A percentile compares a stretch with the other conserved stretches of the same genome.
Evolutionary conservation across 2,797 vertebrate genomes (phyloP).

Genomic region (Gymnothorax javanicus): DNA sequence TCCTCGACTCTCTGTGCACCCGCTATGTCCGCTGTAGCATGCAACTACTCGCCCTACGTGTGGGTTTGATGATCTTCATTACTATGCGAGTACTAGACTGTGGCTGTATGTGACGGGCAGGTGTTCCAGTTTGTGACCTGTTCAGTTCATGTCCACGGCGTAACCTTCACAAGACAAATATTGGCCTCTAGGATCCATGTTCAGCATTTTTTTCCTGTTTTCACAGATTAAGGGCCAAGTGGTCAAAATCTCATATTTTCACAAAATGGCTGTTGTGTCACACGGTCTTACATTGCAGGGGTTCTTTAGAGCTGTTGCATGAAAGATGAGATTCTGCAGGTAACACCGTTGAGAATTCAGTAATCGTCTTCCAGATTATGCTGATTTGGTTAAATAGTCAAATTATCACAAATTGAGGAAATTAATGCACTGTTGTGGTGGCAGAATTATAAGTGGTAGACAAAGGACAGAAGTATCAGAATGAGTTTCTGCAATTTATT

Average conservation of each 20-base stretch:
- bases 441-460: not conserved
- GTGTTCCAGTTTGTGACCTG: conserved; percentile 12
- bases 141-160: not conserved
- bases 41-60: not conserved
- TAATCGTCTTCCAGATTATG: not conserved
- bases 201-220: not conserved
- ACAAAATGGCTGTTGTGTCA: not conserved
- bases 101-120: conserved; percentile 46
- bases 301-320: not conserved
- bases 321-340: not conserved
- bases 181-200: not conserved
- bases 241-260: not conserved
- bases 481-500: not conserved
- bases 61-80: not conserved
- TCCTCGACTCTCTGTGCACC: not conserved
- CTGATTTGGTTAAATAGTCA: not conserved
- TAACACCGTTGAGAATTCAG: not conserved
- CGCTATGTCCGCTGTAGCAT: not conserved
- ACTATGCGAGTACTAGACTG: not conserved
- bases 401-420: not conserved
- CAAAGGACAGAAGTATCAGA: not conserved
- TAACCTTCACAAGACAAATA: not conserved
- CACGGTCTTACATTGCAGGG: not conserved
- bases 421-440: not conserved
- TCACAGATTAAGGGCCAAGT: not conserved